phyloP scores from a whole-genome alignment of 2,113 vertebrate species.

The Antennarius striatus region DNA sequence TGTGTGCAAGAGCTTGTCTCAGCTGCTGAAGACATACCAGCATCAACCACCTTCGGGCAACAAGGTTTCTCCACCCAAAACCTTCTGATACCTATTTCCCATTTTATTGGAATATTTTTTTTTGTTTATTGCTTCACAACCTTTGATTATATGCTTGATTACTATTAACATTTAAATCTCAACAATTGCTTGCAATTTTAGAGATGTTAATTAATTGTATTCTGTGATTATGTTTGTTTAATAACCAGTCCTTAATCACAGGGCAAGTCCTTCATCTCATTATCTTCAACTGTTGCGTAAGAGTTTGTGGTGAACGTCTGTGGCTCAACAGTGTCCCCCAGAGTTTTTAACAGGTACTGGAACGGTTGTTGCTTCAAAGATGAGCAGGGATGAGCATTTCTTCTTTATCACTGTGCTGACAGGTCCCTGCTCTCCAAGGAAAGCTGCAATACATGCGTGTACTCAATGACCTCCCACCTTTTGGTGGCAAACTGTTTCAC shows the following conservation, averaged over 20 bases:
- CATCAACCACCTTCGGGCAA: constrained; percentile 88
- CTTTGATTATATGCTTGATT: constrained; percentile 11
- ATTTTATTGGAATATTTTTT: background rate
- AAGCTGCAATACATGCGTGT: constrained; percentile 97
- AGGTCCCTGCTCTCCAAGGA: constrained; percentile 93
- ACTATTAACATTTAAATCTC: constrained; percentile 17
- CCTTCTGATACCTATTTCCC: constrained; percentile 1
- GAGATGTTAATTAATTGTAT: constrained; percentile 6
- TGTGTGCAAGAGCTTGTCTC: constrained; percentile 92
- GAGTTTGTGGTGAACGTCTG: constrained; percentile 23
- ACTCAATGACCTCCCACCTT: constrained; percentile 96
- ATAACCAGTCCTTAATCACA: constrained; percentile 29
- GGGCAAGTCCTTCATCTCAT: constrained; percentile 14
- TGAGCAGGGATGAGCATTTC: constrained; percentile 5
- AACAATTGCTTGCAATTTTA: background rate
- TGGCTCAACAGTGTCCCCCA: constrained; percentile 68
- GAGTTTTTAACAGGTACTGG: constrained; percentile 31
- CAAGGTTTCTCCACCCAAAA: constrained; percentile 82
- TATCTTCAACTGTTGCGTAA: constrained; percentile 54
- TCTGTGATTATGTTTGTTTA: constrained; percentile 20
- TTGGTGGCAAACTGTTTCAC: constrained; percentile 94
- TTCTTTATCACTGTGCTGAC: constrained; percentile 50
- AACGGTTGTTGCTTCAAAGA: constrained; percentile 9
- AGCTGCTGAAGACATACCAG: constrained; percentile 95
- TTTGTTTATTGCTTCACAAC: background rate